Evolutionary conservation across 2,797 vertebrate genomes (phyloP).

Genomic region (Rhabdophis nuchalis): DNA sequence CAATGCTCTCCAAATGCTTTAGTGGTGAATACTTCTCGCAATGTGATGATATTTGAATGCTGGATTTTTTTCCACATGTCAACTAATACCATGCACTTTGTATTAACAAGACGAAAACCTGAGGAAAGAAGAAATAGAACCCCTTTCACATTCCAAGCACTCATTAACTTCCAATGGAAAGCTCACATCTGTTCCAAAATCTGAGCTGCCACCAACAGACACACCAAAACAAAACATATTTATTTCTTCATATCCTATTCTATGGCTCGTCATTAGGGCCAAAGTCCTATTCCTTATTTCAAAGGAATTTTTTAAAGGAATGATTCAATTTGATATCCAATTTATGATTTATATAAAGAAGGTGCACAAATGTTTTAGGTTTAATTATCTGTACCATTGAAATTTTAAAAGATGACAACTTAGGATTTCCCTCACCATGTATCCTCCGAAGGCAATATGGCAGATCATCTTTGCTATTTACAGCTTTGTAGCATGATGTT

Average conservation of each 20-base stretch:
- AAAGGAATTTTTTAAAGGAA: not conserved
- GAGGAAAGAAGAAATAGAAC: conserved; percentile 30
- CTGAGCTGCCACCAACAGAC: conserved; percentile 26
- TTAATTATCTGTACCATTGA: conserved; percentile 10
- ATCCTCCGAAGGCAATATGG: conserved; percentile 98
- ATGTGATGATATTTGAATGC: conserved; percentile 95
- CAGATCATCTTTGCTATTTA: conserved; percentile 98
- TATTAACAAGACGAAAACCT: conserved; percentile 98
- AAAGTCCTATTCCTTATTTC: conserved; percentile 13
- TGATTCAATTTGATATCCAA: conserved; percentile 10
- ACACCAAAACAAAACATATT: not conserved
- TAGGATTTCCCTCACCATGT: conserved; percentile 80
- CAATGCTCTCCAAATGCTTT: conserved; percentile 99
- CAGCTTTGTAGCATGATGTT: conserved; percentile 98
- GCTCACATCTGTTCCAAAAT: conserved; percentile 17
- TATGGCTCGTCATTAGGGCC: conserved; percentile 3
- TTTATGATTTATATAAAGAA: conserved; percentile 10
- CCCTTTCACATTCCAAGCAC: rapidly evolving
- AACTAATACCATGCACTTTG: conserved; percentile 98
- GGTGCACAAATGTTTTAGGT: conserved; percentile 23
- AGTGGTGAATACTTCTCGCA: conserved; percentile 98
- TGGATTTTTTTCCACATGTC: conserved; percentile 99
- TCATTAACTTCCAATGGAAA: not conserved
- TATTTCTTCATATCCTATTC: not conserved
- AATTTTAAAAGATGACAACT: conserved; percentile 26